Evolutionary conservation across 2,113 vertebrate genomes (phyloP), one percentile per base, ranked within the genome.

Genomic region (Patagioenas fasciata): DNA sequence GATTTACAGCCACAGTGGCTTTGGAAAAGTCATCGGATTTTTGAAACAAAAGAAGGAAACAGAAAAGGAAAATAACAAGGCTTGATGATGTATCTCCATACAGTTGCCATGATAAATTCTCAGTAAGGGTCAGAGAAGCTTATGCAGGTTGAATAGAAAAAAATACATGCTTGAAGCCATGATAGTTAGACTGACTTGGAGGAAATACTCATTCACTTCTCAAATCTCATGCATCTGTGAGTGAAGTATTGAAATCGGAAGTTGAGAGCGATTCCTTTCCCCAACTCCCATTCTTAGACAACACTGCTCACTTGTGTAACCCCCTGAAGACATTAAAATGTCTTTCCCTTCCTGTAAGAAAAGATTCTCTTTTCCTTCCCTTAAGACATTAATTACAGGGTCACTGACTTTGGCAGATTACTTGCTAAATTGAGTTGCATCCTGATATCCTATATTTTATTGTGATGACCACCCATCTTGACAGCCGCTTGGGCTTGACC

Each of bases 301-400:
- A 65, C 65, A 54, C n/a, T 66, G 44, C 70, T 92, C 57, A 28
- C 70, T 89, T 26, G 28, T 60, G 80, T 64, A 95, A 93, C 42
- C 82, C 94, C 73, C 93, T 79, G 80, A 96, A 95, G 96, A 95
- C 77, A 84, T 92, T 91, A 95, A 97, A 95, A 97, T 93, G 89
- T 95, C 95, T 95, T 93, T 95, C 31, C 28, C 77, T 96, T 96
- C 95, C 90, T 95, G 95, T 74, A 93, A 96, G 83, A 44, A 84
- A 92, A 85, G 91, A 87, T 89, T 95, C 93, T 96, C 67, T 83
- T 84, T 95, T 92, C 95, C 89, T 87, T 87, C 72, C 81, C 93
- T 87, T 87, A 87, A 87, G 73, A 91, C 93, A 92, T 86, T 94
- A 96, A 96, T 96, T 96, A 87, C 58, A 91, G 54, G 92, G 92